Base-by-base conservation (phyloP, 2,888 invertebrate genomes). In the Pecten maximus region DNA sequence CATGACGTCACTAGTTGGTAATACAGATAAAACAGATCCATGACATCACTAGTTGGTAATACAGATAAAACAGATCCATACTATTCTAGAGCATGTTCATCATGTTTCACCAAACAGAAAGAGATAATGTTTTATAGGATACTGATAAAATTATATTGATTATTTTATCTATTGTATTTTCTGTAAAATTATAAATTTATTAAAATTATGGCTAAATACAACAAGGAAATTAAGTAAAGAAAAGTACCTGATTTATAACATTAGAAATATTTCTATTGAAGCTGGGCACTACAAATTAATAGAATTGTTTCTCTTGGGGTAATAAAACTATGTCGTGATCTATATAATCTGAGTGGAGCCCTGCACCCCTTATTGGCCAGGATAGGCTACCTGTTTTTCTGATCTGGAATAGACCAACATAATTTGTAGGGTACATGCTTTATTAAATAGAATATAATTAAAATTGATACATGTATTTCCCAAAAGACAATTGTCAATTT, bases 191-290 rank as follows among this genome's bases (percentile, higher is more conserved):
- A 12, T 35, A 74, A 28, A 19, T 74, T 74, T 35, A n/a, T 19
- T 54, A 54, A 54, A 48, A 35, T 74, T 35, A 74, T 28, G 35
- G 35, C 74, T 35, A 35, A 74, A 35, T 35, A 74, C 74, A 35
- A 74, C 35, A 6, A 74, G 35, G 35, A 74, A 74, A 74, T 74
- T 35, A 74, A 74, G 1, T 2, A 23, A 54, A 19, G 54, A 54
- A 54, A 54, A n/a, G 54, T 54, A 54, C 54, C 54, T 15, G 54
- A 54, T 54, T 54, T 54, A 54, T 54, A 54, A 54, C 54, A 74
- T 74, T 35, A 15, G 74, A 28, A 10, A 35, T 28, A 74, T 60
- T n/a, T 60, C n/a, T 23, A n/a, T 35, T 28, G 6, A 74, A 15
- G 74, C 74, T 35, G 2, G 74, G 74, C 23, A 74, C 74, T 35